Percentiles rank a stretch among this genome's conserved stretches.
Conservation (phyloP, 1,140 invertebrate species). For the Orius insidiosus region DNA sequence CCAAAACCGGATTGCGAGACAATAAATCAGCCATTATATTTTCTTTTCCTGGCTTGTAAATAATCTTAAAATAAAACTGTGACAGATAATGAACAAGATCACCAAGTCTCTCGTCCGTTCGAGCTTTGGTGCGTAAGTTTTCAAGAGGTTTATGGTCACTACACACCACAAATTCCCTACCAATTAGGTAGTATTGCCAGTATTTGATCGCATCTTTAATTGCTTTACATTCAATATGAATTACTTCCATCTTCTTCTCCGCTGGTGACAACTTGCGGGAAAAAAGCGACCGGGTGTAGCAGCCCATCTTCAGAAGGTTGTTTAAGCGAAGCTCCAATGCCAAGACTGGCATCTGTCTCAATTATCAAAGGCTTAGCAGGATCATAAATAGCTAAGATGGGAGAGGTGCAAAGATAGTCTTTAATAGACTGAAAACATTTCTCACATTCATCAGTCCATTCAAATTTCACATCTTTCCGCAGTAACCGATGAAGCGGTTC, state of each 20-base stretch:
- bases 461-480: constrained; percentile 23
- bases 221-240: constrained; percentile 24
- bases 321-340: constrained; percentile 21
- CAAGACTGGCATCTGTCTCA: constrained; percentile 23
- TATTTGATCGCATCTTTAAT: constrained; percentile 26
- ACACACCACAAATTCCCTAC: constrained; percentile 24
- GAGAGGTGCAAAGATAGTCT: constrained; percentile 23
- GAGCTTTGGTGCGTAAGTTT: constrained; percentile 25
- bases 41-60: constrained; percentile 17
- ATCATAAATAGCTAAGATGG: constrained; percentile 22
- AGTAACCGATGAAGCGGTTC: constrained; percentile 23
- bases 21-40: constrained; percentile 12
- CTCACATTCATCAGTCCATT: constrained; percentile 23
- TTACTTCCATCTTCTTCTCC: constrained; percentile 23
- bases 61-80: constrained; percentile 23
- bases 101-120: constrained; percentile 23
- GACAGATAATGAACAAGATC: constrained; percentile 25
- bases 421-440: constrained; percentile 24
- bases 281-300: constrained; percentile 23
- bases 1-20: constrained; percentile 9
- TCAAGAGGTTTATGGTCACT: constrained; percentile 27
- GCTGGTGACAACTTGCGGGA: constrained; percentile 20
- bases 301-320: constrained; percentile 20
- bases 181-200: not conserved
- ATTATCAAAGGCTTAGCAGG: constrained; percentile 18